phyloP scores from a whole-genome alignment of 92 coral and sea anemone species.

The Zoanthus gigantus region DNA sequence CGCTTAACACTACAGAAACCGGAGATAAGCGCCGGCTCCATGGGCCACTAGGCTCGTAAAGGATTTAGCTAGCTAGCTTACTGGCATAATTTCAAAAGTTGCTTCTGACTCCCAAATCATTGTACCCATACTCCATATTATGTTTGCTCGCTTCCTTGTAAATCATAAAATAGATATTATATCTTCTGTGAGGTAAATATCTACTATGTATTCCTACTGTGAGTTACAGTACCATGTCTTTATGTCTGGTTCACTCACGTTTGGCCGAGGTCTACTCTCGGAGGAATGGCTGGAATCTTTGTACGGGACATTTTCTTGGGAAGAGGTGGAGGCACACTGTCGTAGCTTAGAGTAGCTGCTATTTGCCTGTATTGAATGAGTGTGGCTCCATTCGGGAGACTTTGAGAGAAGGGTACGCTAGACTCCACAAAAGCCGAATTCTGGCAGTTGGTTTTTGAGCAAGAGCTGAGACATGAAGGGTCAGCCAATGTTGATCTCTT shows the following conservation, averaged over 20 bases:
- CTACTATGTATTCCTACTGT: background rate
- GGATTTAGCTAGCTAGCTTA: too few relatives aligned
- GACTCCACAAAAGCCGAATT: background rate
- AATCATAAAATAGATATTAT: too few relatives aligned
- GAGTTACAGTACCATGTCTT: background rate
- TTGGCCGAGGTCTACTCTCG: constrained; percentile 33
- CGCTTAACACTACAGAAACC: too few relatives aligned
- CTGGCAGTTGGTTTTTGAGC: background rate
- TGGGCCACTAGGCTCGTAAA: too few relatives aligned
- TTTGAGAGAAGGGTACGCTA: constrained; percentile 4
- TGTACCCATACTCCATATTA: too few relatives aligned
- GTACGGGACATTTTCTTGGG: constrained; percentile 45
- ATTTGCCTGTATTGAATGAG: constrained; percentile 12
- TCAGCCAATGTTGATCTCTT: background rate
- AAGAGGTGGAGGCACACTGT: constrained; percentile 25
- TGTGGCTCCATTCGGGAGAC: constrained; percentile 36
- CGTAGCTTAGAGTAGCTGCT: constrained; percentile 20
- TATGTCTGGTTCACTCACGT: background rate
- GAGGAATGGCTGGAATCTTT: constrained; percentile 34
- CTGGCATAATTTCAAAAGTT: too few relatives aligned
- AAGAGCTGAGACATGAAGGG: background rate
- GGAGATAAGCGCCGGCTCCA: too few relatives aligned
- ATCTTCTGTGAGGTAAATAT: background rate
- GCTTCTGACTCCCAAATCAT: too few relatives aligned
- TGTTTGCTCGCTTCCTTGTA: too few relatives aligned